Conservation (phyloP, 2,113 vertebrate species). For the Daboia siamensis region DNA sequence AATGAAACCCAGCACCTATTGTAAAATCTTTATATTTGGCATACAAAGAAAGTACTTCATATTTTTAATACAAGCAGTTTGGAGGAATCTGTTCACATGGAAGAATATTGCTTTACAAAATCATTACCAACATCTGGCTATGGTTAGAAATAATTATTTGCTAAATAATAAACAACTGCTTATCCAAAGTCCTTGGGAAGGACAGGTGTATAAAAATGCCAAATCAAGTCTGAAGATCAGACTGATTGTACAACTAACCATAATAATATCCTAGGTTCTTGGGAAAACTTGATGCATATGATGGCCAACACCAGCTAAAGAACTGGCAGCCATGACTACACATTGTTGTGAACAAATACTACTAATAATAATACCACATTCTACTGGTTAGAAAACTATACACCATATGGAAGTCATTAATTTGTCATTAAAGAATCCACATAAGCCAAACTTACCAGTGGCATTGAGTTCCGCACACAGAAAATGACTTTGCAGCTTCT, state of each 20-base stretch:
- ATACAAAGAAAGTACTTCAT: conserved; percentile 30
- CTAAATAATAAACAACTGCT: conserved; percentile 19
- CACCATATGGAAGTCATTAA: conserved; percentile 74
- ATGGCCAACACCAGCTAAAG: not conserved
- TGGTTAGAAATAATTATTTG: conserved; percentile 64
- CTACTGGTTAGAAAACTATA: conserved; percentile 69
- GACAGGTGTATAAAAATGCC: not conserved
- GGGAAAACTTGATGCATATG: not conserved
- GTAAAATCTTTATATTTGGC: conserved; percentile 47
- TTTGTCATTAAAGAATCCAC: conserved; percentile 69
- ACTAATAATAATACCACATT: not conserved
- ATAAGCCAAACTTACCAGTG: conserved; percentile 62
- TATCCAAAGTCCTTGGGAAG: not conserved
- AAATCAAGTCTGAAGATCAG: not conserved
- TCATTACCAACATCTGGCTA: conserved; percentile 48
- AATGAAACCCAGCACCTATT: conserved; percentile 41
- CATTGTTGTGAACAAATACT: not conserved
- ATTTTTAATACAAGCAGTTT: conserved; percentile 10
- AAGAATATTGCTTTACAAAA: conserved; percentile 38
- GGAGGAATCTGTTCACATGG: conserved; percentile 29
- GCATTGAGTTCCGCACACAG: conserved; percentile 52
- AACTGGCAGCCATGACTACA: not conserved
- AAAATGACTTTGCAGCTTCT: conserved; percentile 29
- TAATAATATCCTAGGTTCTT: not conserved
- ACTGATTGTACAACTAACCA: not conserved